phyloP scores from a whole-genome alignment of 2,113 vertebrate species.

The Alethe diademata region DNA sequence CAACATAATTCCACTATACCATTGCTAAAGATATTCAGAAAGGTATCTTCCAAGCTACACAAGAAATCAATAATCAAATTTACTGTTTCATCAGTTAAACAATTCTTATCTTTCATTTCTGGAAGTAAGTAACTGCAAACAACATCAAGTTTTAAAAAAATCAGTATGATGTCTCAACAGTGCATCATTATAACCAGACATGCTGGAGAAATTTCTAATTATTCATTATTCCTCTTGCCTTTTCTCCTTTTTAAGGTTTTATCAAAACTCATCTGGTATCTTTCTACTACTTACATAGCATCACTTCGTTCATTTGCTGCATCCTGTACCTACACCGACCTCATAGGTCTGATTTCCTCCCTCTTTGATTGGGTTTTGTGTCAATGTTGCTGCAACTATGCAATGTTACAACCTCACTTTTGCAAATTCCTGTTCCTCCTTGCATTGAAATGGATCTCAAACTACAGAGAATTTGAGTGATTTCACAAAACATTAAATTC shows the following conservation, averaged over 20 bases:
- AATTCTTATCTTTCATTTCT: not conserved
- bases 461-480: not conserved
- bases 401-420: not conserved
- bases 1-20: not conserved
- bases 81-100: not conserved
- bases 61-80: not conserved
- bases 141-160: not conserved
- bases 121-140: not conserved
- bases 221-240: not conserved
- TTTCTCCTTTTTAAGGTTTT: not conserved
- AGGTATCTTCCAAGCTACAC: not conserved
- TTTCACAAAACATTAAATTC: not conserved
- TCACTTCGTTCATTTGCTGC: not conserved
- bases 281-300: not conserved
- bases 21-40: not conserved
- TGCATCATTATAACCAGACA: not conserved
- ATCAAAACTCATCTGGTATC: not conserved
- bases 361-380: not conserved
- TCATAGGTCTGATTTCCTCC: too few species aligned
- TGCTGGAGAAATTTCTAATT: not conserved
- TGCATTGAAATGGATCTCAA: not conserved
- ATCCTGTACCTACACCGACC: rapidly evolving
- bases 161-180: not conserved
- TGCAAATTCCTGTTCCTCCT: not conserved
- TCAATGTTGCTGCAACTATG: not conserved